Evolutionary conservation across 2,888 invertebrate genomes (phyloP), one percentile per base, ranked within the genome.

Genomic region (Phortica magna): DNA sequence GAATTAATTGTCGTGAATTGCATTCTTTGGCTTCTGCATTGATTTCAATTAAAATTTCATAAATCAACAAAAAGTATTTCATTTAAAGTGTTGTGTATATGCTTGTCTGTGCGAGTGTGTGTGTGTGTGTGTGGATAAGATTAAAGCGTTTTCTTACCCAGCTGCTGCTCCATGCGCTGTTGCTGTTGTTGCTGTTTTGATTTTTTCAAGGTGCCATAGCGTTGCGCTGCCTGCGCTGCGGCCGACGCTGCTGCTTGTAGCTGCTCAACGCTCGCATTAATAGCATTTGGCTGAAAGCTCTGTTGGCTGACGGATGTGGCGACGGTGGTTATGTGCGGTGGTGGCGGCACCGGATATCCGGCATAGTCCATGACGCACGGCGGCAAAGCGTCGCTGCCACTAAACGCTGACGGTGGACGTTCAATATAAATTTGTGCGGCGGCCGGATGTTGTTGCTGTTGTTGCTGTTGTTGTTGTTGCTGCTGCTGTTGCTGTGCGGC

Each of bases 191-290:
- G 89, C 14, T 88, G 85, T 76, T 89, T 89, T 55, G 89, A 82
- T 53, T 90, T 89, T 75, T 89, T 85, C 73, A 89, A 75, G 55
- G 89, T 90, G 19, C 89, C 90, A 77, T 86, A 89, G 39, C 90
- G 89, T 77, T 89, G 90, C 59, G 89, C 88, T 22, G 89, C 89
- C 76, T 87, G 88, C 78, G 86, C 77, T 82, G 84, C 83, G 76
- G 88, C 82, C 64, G 83, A 83, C 68, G 84, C 31, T 80, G 80
- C 31, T 83, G 81, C 57, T 42, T 81, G 76, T 43, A 77, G 73
- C 64, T 78, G 77, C 19, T 78, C 53, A 12, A 75, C 73, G 71
- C 22, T 80, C 76, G 71, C 78, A 74, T 42, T 76, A 67, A 74
- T 75, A 71, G 76, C 77, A 74, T 57, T 73, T 64, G 77, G 81